Base-by-base conservation (phyloP, 2,113 vertebrate species). In the Muscicapa adusta region DNA sequence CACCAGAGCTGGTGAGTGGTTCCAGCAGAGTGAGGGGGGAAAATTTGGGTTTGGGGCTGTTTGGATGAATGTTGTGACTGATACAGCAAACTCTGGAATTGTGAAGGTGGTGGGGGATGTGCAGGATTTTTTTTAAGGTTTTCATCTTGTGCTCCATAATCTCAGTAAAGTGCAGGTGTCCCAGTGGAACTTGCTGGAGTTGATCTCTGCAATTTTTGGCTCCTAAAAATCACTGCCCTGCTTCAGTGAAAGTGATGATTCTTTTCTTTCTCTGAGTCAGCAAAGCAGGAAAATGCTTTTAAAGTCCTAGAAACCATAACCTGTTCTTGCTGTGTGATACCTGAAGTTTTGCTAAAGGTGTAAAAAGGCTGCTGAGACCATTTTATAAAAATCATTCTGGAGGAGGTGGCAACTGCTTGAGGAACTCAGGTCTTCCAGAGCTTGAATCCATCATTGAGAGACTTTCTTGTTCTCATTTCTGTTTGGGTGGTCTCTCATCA, bases 1-100 rank as follows among this genome's bases (percentile, higher is more conserved):
- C 42, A 14, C 16, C 61, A 84, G 76, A 51, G 45, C 60, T 50
- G 93, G 92, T 68, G 95, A 97, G 78, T 36, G 34, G 8, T 42
- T 66, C 42, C 58, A 61, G 48, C 94, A 94, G 22, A 61, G 80
- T 8, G 95, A 96, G 19, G 97, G 97, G 97, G 53, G 97, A 97
- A 72, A 81, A 72, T 16, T 97, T 96, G 53, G 58, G 63, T 40
- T 88, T 96, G 58, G 97, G 96, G 56, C 93, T 98, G 53, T 97
- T 98, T 25, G 38, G 54, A 12, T 56, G 1, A 67, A 26, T 36
- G 7, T 16, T 61, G 20, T 51, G 61, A 9, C 8, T 36, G 45
- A 5, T 40, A 2, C 4, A 51, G 26, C 23, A n/a, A 33, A 5
- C n/a, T 43, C 17, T 58, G 45, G 28, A 33, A 4, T 3, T 15